Conservation (phyloP, 2,113 vertebrate genomes). For the Platanista minor region DNA sequence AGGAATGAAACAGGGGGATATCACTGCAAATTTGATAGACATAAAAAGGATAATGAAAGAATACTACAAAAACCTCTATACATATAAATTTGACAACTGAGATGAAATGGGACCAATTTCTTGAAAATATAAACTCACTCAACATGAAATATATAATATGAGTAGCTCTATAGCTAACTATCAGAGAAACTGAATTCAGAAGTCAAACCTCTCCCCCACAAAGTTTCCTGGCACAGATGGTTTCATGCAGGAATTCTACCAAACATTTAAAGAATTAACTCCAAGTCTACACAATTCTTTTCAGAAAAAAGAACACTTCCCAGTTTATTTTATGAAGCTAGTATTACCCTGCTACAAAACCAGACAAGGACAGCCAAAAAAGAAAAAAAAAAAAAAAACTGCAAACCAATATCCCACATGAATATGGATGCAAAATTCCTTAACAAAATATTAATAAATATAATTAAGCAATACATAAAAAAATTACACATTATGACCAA, state of each 20-base stretch:
- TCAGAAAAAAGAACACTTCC: background rate
- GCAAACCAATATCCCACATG: background rate
- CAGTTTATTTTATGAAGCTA: background rate
- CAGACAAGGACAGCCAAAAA: background rate
- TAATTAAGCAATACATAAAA: background rate
- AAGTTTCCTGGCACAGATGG: background rate
- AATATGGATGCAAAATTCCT: background rate
- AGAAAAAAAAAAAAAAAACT: background rate
- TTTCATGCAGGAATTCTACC: background rate
- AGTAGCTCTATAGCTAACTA: background rate
- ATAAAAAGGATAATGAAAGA: background rate
- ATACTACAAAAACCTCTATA: background rate
- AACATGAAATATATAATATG: background rate
- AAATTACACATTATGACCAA: background rate
- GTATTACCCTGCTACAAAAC: background rate
- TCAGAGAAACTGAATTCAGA: background rate
- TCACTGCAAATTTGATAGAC: background rate
- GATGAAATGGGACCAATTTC: background rate
- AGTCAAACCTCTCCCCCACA: background rate
- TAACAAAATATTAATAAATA: background rate
- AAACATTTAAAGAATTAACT: background rate
- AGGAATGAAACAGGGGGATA: background rate
- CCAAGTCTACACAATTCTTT: background rate
- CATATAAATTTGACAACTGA: background rate
- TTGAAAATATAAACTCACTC: background rate